Evolutionary conservation across 2,113 vertebrate species (phyloP), one percentile per base, ranked within the genome.

Genomic region (Myrmecobius fasciatus): DNA sequence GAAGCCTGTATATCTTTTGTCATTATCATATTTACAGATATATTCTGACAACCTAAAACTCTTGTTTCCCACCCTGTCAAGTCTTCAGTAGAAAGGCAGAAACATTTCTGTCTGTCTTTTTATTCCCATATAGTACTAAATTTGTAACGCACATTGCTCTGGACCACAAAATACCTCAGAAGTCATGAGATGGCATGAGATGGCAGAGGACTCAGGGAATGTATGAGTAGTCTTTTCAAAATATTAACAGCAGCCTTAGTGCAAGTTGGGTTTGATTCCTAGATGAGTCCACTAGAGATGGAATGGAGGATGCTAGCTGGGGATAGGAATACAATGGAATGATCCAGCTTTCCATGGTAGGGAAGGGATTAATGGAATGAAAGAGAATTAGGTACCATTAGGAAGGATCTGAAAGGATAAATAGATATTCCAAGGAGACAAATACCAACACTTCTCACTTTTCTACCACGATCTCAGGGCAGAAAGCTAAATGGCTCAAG

Each of bases 121-220:
- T 83, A 83, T 83, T 83, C n/a, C 67, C 7, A 24, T 6, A 83
- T 83, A 83, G 67, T 43, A 83, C 67, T 83, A 83, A 67, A 9
- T 83, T n/a, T 83, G 67, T 8, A n/a, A n/a, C 17, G 43, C 67
- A 83, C 7, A 83, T 2, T 83, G 36, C 20, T 83, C 67, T 83
- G n/a, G 20, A 24, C 36, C 67, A 56, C 60, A 83, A 83, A 83
- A 20, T 11, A 31, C n/a, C 67, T n/a, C 60, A 20, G 60, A 75
- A 83, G 20, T 83, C n/a, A 43, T 24, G 43, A 43, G 89, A n/a
- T n/a, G n/a, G n/a, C n/a, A n/a, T n/a, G n/a, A n/a, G n/a, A 43
- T 91, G 49, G n/a, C 83, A 93, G 91, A 51, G 94, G 53, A 20
- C 52, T 53, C 48, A 0, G 46, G n/a, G 94, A 96, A 95, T 95